Evolutionary conservation across 2,888 invertebrate genomes (phyloP).

Genomic region (Dryocosmus kuriphilus): DNA sequence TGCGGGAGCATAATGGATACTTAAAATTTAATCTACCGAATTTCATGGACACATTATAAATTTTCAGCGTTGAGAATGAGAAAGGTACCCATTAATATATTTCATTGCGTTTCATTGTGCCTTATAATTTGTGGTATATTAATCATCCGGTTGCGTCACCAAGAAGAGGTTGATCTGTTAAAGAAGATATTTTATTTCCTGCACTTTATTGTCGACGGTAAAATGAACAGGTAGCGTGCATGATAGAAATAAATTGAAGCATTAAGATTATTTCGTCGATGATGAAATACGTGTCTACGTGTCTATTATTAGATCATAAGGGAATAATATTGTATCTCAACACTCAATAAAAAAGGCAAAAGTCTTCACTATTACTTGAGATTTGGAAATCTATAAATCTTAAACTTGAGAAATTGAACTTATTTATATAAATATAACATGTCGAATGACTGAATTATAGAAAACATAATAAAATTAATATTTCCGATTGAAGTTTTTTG

Average conservation of each 20-base stretch:
- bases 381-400: background rate
- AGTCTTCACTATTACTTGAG: too few relatives aligned
- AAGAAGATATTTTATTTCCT: background rate
- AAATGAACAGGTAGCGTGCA: slow-evolving; percentile 7
- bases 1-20: background rate
- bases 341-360: background rate
- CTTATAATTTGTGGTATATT: background rate
- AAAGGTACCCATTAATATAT: background rate
- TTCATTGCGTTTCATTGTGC: background rate
- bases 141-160: background rate
- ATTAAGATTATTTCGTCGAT: background rate
- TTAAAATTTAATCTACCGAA: background rate
- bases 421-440: background rate
- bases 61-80: background rate
- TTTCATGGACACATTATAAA: background rate
- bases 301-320: slow-evolving; percentile 1
- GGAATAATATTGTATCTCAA: background rate
- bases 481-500: too few relatives aligned
- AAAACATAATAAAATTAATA: too few relatives aligned
- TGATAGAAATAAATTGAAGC: slow-evolving; percentile 2
- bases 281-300: background rate
- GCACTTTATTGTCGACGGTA: background rate
- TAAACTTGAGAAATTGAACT: background rate
- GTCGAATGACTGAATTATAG: too few relatives aligned
- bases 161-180: slow-evolving; percentile 2